Base-by-base conservation (phyloP, 2,113 vertebrate species). In the Catharus bicknelli region DNA sequence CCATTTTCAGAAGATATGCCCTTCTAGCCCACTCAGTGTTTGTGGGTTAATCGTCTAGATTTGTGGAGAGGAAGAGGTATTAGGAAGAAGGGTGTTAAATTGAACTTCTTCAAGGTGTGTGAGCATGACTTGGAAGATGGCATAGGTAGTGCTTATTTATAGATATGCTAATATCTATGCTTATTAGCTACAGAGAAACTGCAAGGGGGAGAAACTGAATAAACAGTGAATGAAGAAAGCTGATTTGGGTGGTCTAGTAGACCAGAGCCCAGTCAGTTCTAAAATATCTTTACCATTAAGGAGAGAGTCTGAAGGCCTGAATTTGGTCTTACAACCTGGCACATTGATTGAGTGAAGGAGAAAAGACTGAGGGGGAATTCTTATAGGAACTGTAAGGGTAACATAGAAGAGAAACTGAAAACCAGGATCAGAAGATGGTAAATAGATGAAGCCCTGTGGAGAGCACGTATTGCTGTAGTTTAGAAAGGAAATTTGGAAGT, bases 281-380 rank as follows among this genome's bases (percentile, higher is more conserved):
- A 8, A 53, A 84, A 74, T 55, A 23, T 47, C 23, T 32, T 81
- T 40, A 43, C 26, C 13, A 26, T 30, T 67, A 75, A 85, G 43
- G 7, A 75, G 10, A 48, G 29, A 81, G 16, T 58, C 62, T 20
- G 16, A 70, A 58, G 83, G 27, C 19, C 40, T 83, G 47, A 67
- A 54, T 0, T 43, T 43, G 5, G 7, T 75, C 16, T 83, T 54
- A 32, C 5, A 11, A 13, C 45, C 47, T 83, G 55, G 10, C 5
- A 18, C 0, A 1, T 26, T 66, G 36, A 32, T n/a, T 4, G 3
- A 68, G 12, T 18, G 34, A 11, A 50, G 5, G 13, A 22, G 19
- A 16, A 64, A 55, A 38, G 23, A 45, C 40, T 63, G 47, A 54
- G 22, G 15, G 5, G 27, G 45, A 15, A 43, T 67, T n/a, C 18